Evolutionary conservation across 1,140 invertebrate genomes (phyloP), one percentile per base, ranked within the genome.

Genomic region (Aphis gossypii): DNA sequence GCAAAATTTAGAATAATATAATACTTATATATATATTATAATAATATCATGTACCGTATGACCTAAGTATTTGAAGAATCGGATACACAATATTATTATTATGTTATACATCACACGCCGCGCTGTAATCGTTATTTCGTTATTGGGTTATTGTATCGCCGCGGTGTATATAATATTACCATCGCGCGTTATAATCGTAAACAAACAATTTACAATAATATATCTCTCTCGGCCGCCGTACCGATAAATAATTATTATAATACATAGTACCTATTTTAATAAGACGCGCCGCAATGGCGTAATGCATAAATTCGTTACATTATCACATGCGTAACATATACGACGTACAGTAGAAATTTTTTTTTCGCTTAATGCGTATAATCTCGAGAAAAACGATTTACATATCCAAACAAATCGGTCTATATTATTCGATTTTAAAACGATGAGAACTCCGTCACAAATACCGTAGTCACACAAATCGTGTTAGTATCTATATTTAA

Each of bases 1-100:
- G 89, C 54, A 90, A 90, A 90, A 90, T 68, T 38, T 60, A 25
- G n/a, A 60, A 41, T 41, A 46, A 86, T 86, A 44, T 76, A 51
- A 18, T 0, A 35, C 35, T n/a, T n/a, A 35, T 35, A 35, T 35
- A 30, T 76, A 76, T n/a, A 76, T n/a, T 76, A 76, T 76, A n/a
- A 76, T n/a, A 68, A 76, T n/a, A 68, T 68, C n/a, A 76, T 76
- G 5, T 76, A 76, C 60, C 60, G n/a, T 76, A 76, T 14, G n/a
- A 76, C n/a, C 5, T 14, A 68, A 30, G 60, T 76, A 76, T 68
- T 68, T 14, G 4, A 44, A 18, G 9, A 86, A 86, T 86, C 44
- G 25, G 41, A 30, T 86, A 86, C 44, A 86, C 20, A 48, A 76
- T 76, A 76, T 35, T 76, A 18, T n/a, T n/a, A 76, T n/a, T n/a